phyloP scores from a whole-genome alignment of 2,888 invertebrate genomes.

The Stictocephala bisonia region DNA sequence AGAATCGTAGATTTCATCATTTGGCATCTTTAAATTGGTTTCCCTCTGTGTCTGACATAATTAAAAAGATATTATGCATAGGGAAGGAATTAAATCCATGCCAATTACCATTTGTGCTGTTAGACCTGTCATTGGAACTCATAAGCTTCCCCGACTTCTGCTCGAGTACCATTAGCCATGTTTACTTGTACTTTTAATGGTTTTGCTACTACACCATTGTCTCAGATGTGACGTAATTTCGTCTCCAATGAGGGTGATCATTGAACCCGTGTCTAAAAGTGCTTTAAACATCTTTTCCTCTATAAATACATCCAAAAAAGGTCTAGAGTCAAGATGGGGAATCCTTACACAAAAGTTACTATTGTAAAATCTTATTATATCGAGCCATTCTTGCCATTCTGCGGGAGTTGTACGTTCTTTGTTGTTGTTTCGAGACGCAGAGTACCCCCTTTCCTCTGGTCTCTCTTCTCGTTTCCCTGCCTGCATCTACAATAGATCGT shows the following conservation, averaged over 20 bases:
- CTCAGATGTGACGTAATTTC: no score
- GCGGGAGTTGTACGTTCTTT: neutral
- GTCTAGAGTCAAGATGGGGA: neutral
- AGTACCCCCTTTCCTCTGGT: neutral
- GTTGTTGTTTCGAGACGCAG: neutral
- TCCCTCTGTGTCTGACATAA: no score
- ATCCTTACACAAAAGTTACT: neutral
- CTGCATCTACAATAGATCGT: neutral
- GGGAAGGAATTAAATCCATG: neutral
- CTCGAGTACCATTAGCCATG: no score
- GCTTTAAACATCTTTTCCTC: neutral
- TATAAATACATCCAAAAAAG: neutral
- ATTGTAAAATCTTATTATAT: neutral
- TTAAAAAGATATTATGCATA: neutral
- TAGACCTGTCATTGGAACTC: neutral
- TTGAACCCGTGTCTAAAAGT: neutral
- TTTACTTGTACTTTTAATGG: no score
- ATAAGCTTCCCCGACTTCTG: neutral
- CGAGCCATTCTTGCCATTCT: neutral
- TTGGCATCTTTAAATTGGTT: no score
- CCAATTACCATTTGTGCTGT: neutral
- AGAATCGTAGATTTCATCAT: no score
- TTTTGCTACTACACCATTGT: no score
- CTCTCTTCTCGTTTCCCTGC: neutral
- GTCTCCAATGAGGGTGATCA: neutral